Conservation (phyloP, 1,140 invertebrate species). For the Wasmannia auropunctata region DNA sequence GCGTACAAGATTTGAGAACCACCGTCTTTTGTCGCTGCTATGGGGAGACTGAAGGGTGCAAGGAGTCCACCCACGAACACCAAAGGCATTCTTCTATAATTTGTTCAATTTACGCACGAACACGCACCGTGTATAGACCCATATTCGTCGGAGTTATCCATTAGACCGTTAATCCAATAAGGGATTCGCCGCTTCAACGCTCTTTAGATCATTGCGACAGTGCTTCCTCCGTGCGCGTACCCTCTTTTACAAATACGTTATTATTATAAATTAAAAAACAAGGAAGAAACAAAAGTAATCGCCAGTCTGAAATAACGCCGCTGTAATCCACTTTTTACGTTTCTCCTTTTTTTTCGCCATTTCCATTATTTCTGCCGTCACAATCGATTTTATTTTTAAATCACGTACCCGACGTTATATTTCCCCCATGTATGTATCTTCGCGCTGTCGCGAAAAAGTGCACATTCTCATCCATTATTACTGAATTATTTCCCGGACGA, state of each 20-base stretch:
- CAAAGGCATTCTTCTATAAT: slow-evolving; percentile 83
- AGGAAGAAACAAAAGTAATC: neutral
- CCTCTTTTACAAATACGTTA: neutral
- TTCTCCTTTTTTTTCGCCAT: neutral
- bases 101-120: slow-evolving; percentile 83
- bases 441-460: neutral
- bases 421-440: neutral
- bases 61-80: slow-evolving; percentile 72
- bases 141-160: slow-evolving; percentile 82
- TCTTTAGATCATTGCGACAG: slow-evolving; percentile 26
- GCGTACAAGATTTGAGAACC: slow-evolving; percentile 65
- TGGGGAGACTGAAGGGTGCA: slow-evolving; percentile 73
- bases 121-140: slow-evolving; percentile 77
- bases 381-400: neutral
- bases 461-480: slow-evolving; percentile 6
- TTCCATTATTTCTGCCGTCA: neutral
- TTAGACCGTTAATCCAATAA: slow-evolving; percentile 83
- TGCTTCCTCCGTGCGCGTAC: neutral
- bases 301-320: neutral
- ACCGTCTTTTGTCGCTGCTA: slow-evolving; percentile 54
- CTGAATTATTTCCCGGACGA: slow-evolving; percentile 15
- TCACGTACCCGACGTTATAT: neutral
- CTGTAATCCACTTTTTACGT: neutral
- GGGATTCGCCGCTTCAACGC: slow-evolving; percentile 67
- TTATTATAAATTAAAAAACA: neutral